phyloP scores from a whole-genome alignment of 2,797 vertebrate species.

The Synaphobranchus kaupii region DNA sequence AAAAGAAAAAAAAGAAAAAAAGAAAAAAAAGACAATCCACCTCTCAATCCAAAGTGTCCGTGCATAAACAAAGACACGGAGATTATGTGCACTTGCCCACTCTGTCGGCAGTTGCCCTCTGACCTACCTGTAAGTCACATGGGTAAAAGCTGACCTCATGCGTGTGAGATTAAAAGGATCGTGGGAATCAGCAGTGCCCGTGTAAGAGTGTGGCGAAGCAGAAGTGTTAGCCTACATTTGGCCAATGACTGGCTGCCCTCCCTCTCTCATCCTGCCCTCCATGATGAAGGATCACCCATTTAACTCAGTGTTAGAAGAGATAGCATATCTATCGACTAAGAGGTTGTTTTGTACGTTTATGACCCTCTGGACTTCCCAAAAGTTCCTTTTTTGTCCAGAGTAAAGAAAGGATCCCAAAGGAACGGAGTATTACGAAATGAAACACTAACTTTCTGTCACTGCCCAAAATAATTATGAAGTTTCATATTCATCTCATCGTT shows the following conservation, averaged over 20 bases:
- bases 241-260: background rate
- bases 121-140: background rate
- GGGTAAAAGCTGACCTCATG: background rate
- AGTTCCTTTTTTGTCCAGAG: background rate
- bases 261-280: background rate
- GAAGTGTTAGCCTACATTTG: background rate
- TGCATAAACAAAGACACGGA: background rate
- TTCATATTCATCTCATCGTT: background rate
- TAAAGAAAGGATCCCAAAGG: background rate
- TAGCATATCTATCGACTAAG: background rate
- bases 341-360: background rate
- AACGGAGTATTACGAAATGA: background rate
- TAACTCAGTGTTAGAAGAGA: constrained; percentile 1
- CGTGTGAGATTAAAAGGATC: background rate
- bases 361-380: background rate
- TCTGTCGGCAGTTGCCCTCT: background rate
- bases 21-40: background rate
- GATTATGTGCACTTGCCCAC: background rate
- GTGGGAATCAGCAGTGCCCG: background rate
- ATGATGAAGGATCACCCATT: constrained; percentile 17
- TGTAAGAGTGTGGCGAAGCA: background rate
- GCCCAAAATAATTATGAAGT: background rate
- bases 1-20: background rate
- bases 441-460: background rate
- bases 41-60: background rate